Evolutionary conservation across 2,797 vertebrate species (phyloP).

Genomic region (Meriones psammophilus): DNA sequence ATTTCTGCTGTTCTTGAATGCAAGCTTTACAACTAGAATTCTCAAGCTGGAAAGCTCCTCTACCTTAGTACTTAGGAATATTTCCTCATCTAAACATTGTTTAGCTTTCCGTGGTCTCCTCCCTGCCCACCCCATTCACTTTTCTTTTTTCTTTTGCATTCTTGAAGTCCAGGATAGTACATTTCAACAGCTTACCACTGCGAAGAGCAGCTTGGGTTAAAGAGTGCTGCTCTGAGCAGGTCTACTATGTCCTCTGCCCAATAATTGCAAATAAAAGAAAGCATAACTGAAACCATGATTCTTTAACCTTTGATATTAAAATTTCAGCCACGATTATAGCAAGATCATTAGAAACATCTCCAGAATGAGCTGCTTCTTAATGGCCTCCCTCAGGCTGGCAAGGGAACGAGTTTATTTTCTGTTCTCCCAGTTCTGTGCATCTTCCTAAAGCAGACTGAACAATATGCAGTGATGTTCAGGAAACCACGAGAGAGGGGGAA

Average conservation of each 20-base stretch:
- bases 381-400: conserved; percentile 61
- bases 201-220: not conserved
- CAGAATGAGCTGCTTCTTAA: conserved; percentile 56
- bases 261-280: conserved; percentile 76
- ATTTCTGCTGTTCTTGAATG: conserved; percentile 6
- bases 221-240: not conserved
- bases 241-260: conserved; percentile 28
- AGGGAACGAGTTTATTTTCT: conserved; percentile 63
- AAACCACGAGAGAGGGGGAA: not conserved
- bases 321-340: conserved; percentile 65
- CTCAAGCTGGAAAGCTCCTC: not conserved
- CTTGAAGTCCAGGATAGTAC: not conserved
- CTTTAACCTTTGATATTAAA: conserved; percentile 71
- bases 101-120: not conserved
- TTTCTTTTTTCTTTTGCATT: not conserved
- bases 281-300: conserved; percentile 47
- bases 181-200: not conserved
- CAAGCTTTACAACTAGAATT: conserved; percentile 8
- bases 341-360: conserved; percentile 53
- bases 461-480: not conserved
- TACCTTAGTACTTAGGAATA: not conserved
- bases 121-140: not conserved
- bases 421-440: not conserved
- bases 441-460: conserved; percentile 30
- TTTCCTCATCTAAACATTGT: not conserved